Evolutionary conservation across 2,113 vertebrate species (phyloP), one percentile per base, ranked within the genome.

Genomic region (Octodon degus): DNA sequence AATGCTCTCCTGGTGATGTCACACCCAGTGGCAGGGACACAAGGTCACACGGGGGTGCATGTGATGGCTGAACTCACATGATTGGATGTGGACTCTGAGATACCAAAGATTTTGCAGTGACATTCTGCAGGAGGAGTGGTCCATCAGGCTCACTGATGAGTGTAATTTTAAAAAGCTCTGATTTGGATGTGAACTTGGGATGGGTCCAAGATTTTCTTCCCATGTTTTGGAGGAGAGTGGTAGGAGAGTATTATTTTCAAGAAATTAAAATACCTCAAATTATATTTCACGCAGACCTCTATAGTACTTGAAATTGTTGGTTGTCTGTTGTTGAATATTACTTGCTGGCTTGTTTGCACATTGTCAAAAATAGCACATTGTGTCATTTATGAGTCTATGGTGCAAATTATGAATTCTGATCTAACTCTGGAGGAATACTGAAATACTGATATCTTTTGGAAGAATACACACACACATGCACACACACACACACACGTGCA

Each of bases 341-440:
- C 84, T 86, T 72, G 50, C 37, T 84, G 63, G 82, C 50, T 88
- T 82, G 6, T 84, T 83, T 84, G 17, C 20, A 50, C 20, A 53
- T 34, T 93, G 40, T 40, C 3, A 83, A 74, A 94, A 93, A 67
- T 4, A 88, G 32, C 53, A 80, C 37, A 80, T 87, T 11, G 83
- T 40, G 14, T 83, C 16, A 30, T 83, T 93, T 93, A 47, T 72
- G 53, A n/a, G 25, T 30, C 63, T 22, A 34, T 25, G 43, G 68
- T 68, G 55, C 34, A 62, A 81, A 89, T 80, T 95, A 81, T 65
- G 87, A 58, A 82, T 94, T 92, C 72, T 89, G 50, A 89, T 55
- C 40, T 79, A 84, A 90, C 90, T 80, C 83, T 53, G 47, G 67
- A 93, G 13, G 30, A 30, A 24, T 67, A 50, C 34, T 24, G 53